Percentiles rank a stretch among this genome's conserved stretches.
Evolutionary conservation across 2,888 invertebrate genomes (phyloP).

Genomic region (Macrosoma leucophasiata): DNA sequence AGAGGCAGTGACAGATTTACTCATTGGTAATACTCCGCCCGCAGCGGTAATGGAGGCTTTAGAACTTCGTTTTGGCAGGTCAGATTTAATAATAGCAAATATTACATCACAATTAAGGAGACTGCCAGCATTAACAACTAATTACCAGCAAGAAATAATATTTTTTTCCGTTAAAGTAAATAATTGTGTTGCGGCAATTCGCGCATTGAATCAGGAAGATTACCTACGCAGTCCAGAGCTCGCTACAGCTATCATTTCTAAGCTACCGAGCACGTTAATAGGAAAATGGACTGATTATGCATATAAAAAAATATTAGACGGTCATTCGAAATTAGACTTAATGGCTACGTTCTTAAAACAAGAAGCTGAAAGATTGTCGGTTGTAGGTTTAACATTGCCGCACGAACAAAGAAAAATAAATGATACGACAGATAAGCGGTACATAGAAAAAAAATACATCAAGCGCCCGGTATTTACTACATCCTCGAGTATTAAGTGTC

Average conservation of each 20-base stretch:
- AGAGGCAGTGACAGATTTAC: conserved; percentile 24
- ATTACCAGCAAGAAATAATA: conserved; percentile 11
- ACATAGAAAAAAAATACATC: too few relatives aligned
- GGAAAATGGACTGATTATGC: conserved; percentile 21
- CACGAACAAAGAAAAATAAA: too few relatives aligned
- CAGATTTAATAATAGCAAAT: conserved; percentile 13
- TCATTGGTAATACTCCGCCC: conserved; percentile 19
- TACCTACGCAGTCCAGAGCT: conserved; percentile 12
- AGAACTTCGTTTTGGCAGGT: conserved; percentile 12
- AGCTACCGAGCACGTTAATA: conserved; percentile 15
- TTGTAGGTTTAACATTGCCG: too few relatives aligned
- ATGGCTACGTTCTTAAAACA: conserved; percentile 16
- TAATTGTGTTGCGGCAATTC: conserved; percentile 13
- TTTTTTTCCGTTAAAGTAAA: conserved; percentile 12
- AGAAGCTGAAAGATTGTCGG: too few relatives aligned
- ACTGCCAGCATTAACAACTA: conserved; percentile 12
- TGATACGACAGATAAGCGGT: too few relatives aligned
- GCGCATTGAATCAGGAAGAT: conserved; percentile 10
- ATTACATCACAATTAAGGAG: conserved; percentile 13
- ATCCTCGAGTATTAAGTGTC: too few relatives aligned
- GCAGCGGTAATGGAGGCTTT: conserved; percentile 14
- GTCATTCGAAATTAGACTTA: conserved; percentile 14
- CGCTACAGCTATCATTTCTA: conserved; percentile 7
- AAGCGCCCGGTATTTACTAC: too few relatives aligned
- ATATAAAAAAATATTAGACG: conserved; percentile 6